Base-by-base conservation (phyloP, 2,113 vertebrate species). In the Mormyrus iriodes region DNA sequence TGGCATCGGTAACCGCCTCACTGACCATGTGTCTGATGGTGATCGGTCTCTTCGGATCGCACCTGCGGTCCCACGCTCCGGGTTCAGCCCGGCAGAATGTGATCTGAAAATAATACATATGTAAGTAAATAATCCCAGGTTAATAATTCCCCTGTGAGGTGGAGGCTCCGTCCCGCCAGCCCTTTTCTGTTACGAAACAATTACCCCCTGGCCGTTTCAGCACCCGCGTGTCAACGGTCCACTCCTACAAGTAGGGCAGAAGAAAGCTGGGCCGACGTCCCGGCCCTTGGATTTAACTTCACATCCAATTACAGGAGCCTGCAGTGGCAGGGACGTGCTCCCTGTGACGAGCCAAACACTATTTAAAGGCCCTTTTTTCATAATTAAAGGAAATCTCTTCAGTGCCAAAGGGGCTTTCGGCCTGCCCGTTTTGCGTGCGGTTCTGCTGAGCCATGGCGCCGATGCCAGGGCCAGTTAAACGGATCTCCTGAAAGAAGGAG, bases 271-370 rank as follows among this genome's bases (percentile, higher is more conserved):
- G 87, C 53, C 44, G 24, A 42, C 44, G 12, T 89, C 83, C 83
- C 39, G 61, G 88, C 39, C 35, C 46, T 35, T 9, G 31, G 46
- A 76, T 86, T 55, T 84, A 82, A 87, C 89, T 55, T 90, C 85
- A 87, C 24, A 82, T 87, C 61, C 31, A 82, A 87, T 90, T 82
- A 82, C 85, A 55, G 49, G 48, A 90, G 85, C 35, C 69, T 86
- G 46, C 31, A 42, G 51, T 42, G 51, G 39, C 73, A 31, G 49
- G 39, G n/a, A 42, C 6, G 44, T 15, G 84, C 19, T 73, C 69
- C 65, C 85, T 15, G 24, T 4, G 17, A 76, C 4, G 27, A 58
- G 85, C 85, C 89, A 87, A 76, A 39, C 58, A 52, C 83, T 89
- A 52, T 89, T 90, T 87, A 79, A 90, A 90, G 85, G 27, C 27